Evolutionary conservation across 1,140 invertebrate species (phyloP), one percentile per base, ranked within the genome.

Genomic region (Diploscapter pachys): DNA sequence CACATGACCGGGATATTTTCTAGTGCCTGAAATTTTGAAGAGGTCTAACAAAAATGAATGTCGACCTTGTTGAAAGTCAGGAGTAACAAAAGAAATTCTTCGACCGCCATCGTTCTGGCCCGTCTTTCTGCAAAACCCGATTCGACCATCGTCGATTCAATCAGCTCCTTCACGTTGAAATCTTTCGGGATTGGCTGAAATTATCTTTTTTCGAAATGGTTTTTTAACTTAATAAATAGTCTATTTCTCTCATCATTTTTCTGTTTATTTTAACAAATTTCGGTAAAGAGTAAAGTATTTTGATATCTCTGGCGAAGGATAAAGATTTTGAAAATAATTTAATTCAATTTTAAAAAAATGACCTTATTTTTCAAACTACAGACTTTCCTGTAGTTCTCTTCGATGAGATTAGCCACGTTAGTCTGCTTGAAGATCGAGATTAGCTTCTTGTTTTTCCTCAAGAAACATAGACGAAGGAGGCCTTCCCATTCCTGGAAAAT

Each of bases 401-500:
- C 92, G 49, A 98, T 86, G 77, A 91, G 89, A 68, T 92, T 90
- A 63, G 93, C 84, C 4, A 95, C 92, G 63, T 92, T 89, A 6
- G 90, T 90, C 80, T 93, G 92, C 80, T 92, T 93, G 81, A 96
- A 96, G 67, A 90, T 90, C 6, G 94, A 92, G 63, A 90, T 87
- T 5, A 97, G 85, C 3, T 93, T 96, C 89, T 95, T 96, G 85
- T 98, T 99, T 87, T 99, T 99, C 78, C 96, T 89, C 0, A 92
- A 89, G 88, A 99, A 99, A 50, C 91, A 93, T 79, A 98, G 94
- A 82, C 96, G 89, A 0, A 96, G 93, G 13, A 99, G 87, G 5
- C 94, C 94, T 90, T 99, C 96, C 96, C 95, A 99, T 89, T 98
- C 95, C 80, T 88, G 66, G 61, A 77, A 82, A 62, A 31, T 31